phyloP scores from a whole-genome alignment of 1,140 invertebrate genomes.

The Papilio dardanus region DNA sequence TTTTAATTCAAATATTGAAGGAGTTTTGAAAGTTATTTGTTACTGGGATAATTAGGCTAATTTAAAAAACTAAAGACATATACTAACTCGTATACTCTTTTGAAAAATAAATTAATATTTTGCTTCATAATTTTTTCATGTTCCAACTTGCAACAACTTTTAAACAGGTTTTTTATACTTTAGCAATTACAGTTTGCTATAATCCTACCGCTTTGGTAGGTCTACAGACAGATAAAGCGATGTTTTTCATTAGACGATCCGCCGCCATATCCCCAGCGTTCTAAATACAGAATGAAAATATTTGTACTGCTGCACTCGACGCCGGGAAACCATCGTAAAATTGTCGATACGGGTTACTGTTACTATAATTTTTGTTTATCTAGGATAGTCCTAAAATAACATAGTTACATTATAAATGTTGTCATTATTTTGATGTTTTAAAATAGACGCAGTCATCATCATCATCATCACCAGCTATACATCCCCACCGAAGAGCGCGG shows the following conservation, averaged over 20 bases:
- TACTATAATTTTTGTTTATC: background rate
- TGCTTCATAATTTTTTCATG: no score
- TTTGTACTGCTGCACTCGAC: constrained; percentile 29
- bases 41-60: no score
- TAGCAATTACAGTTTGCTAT: background rate
- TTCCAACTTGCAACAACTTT: no score
- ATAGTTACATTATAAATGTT: no score
- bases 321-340: constrained; percentile 33
- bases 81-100: no score
- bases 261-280: background rate
- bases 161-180: background rate
- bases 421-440: no score
- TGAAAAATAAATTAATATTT: no score
- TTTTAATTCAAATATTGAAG: background rate
- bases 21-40: no score
- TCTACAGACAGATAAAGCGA: constrained; percentile 12
- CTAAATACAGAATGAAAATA: constrained; percentile 38
- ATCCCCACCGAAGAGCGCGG: no score
- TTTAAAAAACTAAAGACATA: no score
- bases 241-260: constrained; percentile 17
- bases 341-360: constrained; percentile 33
- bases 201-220: background rate
- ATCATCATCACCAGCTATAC: no score
- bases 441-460: no score
- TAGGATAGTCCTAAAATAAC: background rate